Evolutionary conservation across 2,888 invertebrate species (phyloP).

Genomic region (Gasteruption jaculator): DNA sequence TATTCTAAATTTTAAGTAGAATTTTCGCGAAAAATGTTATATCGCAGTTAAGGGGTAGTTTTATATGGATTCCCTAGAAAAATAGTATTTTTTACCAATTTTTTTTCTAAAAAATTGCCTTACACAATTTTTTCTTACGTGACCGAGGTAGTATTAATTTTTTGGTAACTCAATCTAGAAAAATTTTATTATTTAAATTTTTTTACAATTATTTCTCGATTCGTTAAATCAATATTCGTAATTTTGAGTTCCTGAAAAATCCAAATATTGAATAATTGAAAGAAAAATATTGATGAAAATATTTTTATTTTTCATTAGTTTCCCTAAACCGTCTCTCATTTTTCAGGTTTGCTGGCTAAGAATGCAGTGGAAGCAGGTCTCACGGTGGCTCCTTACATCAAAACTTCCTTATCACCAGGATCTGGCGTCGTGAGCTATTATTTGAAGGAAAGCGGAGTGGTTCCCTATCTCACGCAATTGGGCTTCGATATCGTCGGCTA

Average conservation of each 20-base stretch:
- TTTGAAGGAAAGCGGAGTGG: slow-evolving; percentile 83
- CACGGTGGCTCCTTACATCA: slow-evolving; percentile 86
- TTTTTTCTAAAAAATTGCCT: no score
- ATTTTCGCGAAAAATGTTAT: not conserved
- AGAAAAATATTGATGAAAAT: not conserved
- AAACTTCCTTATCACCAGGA: slow-evolving; percentile 95
- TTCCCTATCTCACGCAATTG: slow-evolving; percentile 77
- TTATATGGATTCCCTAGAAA: no score
- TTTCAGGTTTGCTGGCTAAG: slow-evolving; percentile 77
- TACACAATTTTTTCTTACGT: no score
- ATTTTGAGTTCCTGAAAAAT: not conserved
- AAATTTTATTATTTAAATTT: not conserved
- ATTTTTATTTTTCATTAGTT: not conserved
- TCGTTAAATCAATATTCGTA: not conserved
- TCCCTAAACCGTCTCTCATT: no score
- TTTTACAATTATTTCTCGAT: not conserved
- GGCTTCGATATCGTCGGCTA: slow-evolving; percentile 98
- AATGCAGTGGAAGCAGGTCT: slow-evolving; percentile 92
- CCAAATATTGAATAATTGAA: not conserved
- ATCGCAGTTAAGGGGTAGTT: no score
- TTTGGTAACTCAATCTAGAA: not conserved
- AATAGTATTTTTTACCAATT: no score
- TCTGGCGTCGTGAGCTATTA: slow-evolving; percentile 93
- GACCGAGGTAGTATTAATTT: slow-evolving; percentile 1
- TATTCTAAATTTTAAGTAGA: not conserved